Evolutionary conservation across 2,113 vertebrate genomes (phyloP), one percentile per base, ranked within the genome.

Genomic region (Pantherophis guttatus): DNA sequence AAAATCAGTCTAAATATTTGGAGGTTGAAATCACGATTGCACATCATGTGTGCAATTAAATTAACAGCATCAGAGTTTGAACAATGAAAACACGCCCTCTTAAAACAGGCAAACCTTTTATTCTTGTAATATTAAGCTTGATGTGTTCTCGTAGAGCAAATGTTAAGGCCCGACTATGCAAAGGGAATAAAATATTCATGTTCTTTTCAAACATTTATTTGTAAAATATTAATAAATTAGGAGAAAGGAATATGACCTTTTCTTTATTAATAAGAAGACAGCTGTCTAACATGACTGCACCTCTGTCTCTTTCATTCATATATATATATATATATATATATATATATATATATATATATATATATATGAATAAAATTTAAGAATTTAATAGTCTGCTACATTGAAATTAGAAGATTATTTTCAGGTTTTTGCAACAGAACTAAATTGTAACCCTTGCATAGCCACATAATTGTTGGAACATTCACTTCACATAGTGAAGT

Each of bases 151-250:
- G 75, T 94, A 91, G 81, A 94, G 94, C 93, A 95, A 96, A 93
- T 91, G 94, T 91, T 92, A 93, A 96, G 93, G 95, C 92, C 86
- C 70, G 93, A 90, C 65, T 87, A 95, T 93, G 89, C 93, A 89
- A 12, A 91, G 90, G 50, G 53, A 88, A 94, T 96, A 86, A 95
- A 96, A 96, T 96, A 96, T 96, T 95, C 90, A 96, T 96, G 88
- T 54, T 95, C 91, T 94, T 92, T 94, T 97, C 93, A 97, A 97
- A 96, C 96, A 96, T 96, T 96, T 97, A 96, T 97, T 96, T 96
- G 94, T 94, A 54, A 85, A 95, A 48, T 87, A 91, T 92, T 96
- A 96, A 96, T 95, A 96, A 95, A 95, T 94, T 95, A 96, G 93
- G 93, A 94, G 92, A 93, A 50, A 93, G 52, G 94, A 94, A 93